Evolutionary conservation across 2,888 invertebrate genomes (phyloP).

Genomic region (Heliconius erato): DNA sequence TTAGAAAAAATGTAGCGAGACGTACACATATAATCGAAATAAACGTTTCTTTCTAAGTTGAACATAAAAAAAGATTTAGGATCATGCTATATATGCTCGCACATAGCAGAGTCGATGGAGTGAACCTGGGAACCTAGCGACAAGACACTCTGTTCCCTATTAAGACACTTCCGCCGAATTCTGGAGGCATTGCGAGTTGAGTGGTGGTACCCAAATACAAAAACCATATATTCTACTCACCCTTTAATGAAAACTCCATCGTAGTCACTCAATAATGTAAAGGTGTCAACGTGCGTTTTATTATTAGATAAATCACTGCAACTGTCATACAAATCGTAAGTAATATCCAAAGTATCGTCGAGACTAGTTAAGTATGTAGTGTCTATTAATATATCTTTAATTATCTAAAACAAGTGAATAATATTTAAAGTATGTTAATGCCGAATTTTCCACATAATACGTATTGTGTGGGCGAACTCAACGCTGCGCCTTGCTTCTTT

Average conservation of each 20-base stretch:
- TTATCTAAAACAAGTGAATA: slow-evolving; percentile 32
- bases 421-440: background rate
- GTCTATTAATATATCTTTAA: slow-evolving; percentile 42
- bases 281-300: slow-evolving; percentile 6
- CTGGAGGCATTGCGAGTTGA: no score
- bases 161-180: no score
- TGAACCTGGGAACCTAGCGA: no score
- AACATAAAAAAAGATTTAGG: no score
- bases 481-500: background rate
- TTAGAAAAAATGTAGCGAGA: background rate
- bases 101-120: fast-evolving
- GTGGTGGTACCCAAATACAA: background rate
- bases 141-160: no score
- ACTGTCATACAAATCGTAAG: slow-evolving; percentile 45
- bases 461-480: background rate
- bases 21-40: no score
- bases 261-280: slow-evolving; percentile 44
- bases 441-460: background rate
- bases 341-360: slow-evolving; percentile 43
- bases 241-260: slow-evolving; percentile 41
- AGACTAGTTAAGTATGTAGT: slow-evolving; percentile 51
- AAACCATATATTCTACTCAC: slow-evolving; percentile 33
- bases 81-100: no score
- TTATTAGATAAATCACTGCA: slow-evolving; percentile 41
- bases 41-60: no score